Conservation (phyloP, 2,888 invertebrate species). For the Perizoma affinitatum region DNA sequence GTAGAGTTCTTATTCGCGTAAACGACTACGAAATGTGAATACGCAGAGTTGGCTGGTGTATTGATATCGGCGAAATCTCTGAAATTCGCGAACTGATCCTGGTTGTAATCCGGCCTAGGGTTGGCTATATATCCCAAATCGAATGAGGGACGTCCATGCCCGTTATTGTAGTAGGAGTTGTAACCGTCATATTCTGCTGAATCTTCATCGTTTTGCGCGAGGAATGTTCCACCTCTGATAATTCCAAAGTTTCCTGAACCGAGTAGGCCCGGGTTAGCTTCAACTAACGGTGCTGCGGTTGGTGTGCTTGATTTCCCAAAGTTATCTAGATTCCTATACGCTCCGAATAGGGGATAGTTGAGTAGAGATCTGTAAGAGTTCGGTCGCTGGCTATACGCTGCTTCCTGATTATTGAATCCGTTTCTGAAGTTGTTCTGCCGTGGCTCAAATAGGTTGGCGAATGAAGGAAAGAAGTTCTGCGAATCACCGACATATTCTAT, state of each 20-base stretch:
- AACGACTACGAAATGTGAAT: constrained; percentile 92
- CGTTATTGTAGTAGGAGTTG: constrained; percentile 86
- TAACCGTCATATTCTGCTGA: constrained; percentile 80
- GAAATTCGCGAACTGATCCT: constrained; percentile 95
- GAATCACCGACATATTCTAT: constrained; percentile 82
- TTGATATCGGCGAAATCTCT: constrained; percentile 96
- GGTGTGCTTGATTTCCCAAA: constrained; percentile 69
- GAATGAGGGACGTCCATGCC: constrained; percentile 88
- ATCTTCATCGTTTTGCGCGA: constrained; percentile 89
- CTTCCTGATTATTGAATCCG: constrained; percentile 84
- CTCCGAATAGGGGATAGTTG: constrained; percentile 73
- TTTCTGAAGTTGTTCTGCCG: constrained; percentile 83
- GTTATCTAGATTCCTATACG: constrained; percentile 67
- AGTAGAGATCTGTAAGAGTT: constrained; percentile 76
- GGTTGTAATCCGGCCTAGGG: constrained; percentile 89
- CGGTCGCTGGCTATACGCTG: constrained; percentile 85
- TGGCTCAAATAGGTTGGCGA: constrained; percentile 87
- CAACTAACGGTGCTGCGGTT: constrained; percentile 69
- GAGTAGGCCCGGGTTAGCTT: constrained; percentile 86
- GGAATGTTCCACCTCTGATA: constrained; percentile 93
- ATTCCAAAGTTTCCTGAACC: constrained; percentile 95
- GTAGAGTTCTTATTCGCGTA: constrained; percentile 92
- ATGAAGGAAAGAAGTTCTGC: constrained; percentile 91
- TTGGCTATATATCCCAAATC: constrained; percentile 86
- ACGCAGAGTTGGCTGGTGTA: constrained; percentile 90